Evolutionary conservation across 2,113 vertebrate species (phyloP), one percentile per base, ranked within the genome.

Genomic region (Vidua chalybeata): DNA sequence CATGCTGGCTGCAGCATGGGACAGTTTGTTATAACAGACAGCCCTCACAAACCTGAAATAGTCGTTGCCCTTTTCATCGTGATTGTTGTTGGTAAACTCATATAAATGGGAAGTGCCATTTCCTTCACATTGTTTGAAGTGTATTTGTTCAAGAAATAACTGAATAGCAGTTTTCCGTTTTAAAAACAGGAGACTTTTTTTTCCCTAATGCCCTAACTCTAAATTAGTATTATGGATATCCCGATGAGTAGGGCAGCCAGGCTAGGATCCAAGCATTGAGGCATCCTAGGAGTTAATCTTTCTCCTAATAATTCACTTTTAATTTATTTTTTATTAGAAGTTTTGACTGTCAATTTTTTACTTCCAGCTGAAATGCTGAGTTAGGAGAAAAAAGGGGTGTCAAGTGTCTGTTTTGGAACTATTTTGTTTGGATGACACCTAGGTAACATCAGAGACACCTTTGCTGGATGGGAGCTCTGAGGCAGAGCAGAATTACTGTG

Each of bases 81-180:
- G 86, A 7, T 26, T 95, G 87, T 89, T 95, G 92, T 96, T 94
- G 92, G 92, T 91, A 94, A 97, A 94, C 86, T 94, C 73, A 13
- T 91, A 84, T 89, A 94, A 97, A 95, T 97, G 97, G 97, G 95
- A 97, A 97, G 95, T 87, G 87, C 81, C 89, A 20, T 94, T 97
- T 97, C 96, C 96, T 95, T 93, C 46, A 8, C 87, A 94, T 96
- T 95, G 94, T 96, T 96, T 96, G 89, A 94, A 95, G 86, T 93
- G 88, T 87, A 62, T 96, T 96, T 96, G 79, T 90, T 95, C 90
- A 96, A 97, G 88, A 94, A 96, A 92, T 85, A 94, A 93, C 87
- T 87, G 84, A 91, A 56, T 82, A 78, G 89, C 78, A 58, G 64
- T 61, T 97, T 96, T 94, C 93, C 82, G 26, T 91, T 91, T 88